A percentile compares a stretch with the other conserved stretches of the same genome.
Evolutionary conservation across 2,888 invertebrate genomes (phyloP).

Genomic region (Linnaemya tessellans): DNA sequence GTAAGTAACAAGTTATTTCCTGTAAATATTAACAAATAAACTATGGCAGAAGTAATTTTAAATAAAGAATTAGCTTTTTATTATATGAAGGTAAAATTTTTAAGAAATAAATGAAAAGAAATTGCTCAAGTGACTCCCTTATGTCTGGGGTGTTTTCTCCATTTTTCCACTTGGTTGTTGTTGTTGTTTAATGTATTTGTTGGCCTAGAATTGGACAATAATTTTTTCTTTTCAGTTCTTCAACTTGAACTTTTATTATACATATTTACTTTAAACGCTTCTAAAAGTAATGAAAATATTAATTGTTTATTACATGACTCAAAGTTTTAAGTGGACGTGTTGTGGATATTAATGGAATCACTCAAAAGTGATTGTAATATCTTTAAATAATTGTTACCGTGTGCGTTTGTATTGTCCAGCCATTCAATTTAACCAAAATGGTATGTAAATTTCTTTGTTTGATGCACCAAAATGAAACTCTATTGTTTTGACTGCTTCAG

Average conservation of each 20-base stretch:
- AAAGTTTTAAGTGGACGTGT: conserved; percentile 51
- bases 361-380: conserved; percentile 11
- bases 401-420: conserved; percentile 9
- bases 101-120: neutral
- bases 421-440: conserved; percentile 46
- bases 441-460: conserved; percentile 58
- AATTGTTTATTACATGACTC: conserved; percentile 63
- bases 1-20: neutral
- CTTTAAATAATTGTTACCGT: neutral
- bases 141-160: conserved; percentile 67
- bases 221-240: conserved; percentile 37
- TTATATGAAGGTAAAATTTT: too few species aligned
- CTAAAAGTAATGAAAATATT: neutral
- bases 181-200: conserved; percentile 18
- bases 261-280: neutral
- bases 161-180: conserved; percentile 28
- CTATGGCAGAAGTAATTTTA: neutral
- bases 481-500: neutral
- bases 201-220: conserved; percentile 43
- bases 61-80: neutral
- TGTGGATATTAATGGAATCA: conserved; percentile 42
- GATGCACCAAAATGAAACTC: conserved; percentile 29
- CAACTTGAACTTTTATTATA: conserved; percentile 64
- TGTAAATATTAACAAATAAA: neutral
- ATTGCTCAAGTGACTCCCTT: conserved; percentile 45